phyloP scores from a whole-genome alignment of 1,140 invertebrate species.

The Carcinoscorpius rotundicauda region DNA sequence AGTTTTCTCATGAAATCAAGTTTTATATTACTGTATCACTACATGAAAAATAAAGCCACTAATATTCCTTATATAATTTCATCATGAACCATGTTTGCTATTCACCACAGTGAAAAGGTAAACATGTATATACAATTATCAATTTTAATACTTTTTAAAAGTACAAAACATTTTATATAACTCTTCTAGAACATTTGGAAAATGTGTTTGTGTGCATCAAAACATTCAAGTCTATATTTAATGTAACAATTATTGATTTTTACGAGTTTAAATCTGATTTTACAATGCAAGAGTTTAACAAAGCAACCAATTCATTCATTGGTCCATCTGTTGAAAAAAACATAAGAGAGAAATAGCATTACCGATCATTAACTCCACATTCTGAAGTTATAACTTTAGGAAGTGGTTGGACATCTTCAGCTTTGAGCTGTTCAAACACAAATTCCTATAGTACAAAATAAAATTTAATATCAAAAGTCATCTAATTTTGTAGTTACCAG shows the following conservation, averaged over 20 bases:
- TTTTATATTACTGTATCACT: no score
- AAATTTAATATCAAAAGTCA: no score
- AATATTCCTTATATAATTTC: no score
- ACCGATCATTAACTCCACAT: conserved; percentile 9
- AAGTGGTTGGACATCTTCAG: conserved; percentile 38
- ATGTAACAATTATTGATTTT: not conserved
- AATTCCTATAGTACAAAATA: conserved; percentile 44
- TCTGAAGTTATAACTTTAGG: conserved; percentile 23
- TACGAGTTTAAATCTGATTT: not conserved
- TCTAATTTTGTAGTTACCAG: no score
- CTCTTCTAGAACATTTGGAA: no score
- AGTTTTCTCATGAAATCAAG: no score
- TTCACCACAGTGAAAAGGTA: no score
- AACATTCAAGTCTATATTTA: conserved; percentile 1
- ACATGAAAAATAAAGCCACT: no score
- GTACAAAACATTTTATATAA: no score
- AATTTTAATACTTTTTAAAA: no score
- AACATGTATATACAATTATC: no score
- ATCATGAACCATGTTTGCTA: no score
- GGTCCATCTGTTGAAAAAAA: not conserved
- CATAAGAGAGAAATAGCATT: not conserved
- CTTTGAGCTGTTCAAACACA: conserved; percentile 57
- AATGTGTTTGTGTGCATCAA: not conserved
- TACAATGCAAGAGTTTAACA: not conserved
- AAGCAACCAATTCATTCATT: not conserved